phyloP scores from a whole-genome alignment of 92 coral and sea anemone genomes.

The Palythoa caribaeorum region DNA sequence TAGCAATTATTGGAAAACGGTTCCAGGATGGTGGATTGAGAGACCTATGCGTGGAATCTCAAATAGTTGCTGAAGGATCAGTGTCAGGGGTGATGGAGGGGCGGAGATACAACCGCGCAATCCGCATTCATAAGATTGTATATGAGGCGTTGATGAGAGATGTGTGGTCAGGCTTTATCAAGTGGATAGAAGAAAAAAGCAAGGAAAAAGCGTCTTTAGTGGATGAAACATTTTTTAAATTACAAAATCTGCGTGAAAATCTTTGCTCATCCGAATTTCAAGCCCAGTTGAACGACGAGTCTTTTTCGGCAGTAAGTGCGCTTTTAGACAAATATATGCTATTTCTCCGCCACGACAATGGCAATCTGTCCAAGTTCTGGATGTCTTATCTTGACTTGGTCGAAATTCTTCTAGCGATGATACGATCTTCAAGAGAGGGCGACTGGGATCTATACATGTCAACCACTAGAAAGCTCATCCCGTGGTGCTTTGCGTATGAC shows the following conservation, averaged over 20 bases:
- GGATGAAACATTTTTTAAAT: constrained; percentile 5
- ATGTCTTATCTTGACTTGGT: constrained; percentile 59
- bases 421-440: constrained; percentile 66
- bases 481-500: constrained; percentile 80
- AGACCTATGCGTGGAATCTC: constrained; percentile 33
- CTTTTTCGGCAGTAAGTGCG: constrained; percentile 17
- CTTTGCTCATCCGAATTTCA: constrained; percentile 29
- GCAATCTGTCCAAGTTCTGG: constrained; percentile 61
- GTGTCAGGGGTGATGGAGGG: constrained; percentile 28
- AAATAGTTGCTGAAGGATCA: constrained; percentile 33
- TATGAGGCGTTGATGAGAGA: constrained; percentile 42
- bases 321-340: constrained; percentile 20
- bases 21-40: constrained; percentile 54
- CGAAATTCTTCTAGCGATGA: constrained; percentile 52
- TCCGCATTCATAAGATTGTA: constrained; percentile 31
- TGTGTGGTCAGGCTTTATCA: constrained; percentile 33
- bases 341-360: constrained; percentile 48
- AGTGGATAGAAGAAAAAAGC: constrained; percentile 31
- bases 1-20: constrained; percentile 54
- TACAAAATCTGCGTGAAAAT: constrained; percentile 3
- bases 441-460: constrained; percentile 61
- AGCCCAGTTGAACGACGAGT: constrained; percentile 23
- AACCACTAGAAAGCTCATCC: constrained; percentile 38
- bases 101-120: constrained; percentile 34
- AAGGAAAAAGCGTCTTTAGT: constrained; percentile 35